These are phyloP conservation scores for Nysson spinosus DNA, from an alignment of 2,888 invertebrate species.

Conservation along the genomic window DNA sequence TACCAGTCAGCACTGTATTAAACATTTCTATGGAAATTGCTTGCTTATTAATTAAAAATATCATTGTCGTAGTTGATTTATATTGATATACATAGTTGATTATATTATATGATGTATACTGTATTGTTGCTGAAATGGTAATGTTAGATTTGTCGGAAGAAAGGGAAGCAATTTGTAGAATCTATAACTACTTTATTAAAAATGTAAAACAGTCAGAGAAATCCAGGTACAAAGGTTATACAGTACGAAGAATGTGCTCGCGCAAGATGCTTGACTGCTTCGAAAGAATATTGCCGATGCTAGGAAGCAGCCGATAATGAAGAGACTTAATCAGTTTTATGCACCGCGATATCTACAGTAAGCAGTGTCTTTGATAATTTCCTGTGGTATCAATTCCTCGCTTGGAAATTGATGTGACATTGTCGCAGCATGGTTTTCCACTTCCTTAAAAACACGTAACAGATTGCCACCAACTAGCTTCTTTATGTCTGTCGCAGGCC, in stretches of 20 bases:
- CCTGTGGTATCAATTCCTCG: slow-evolving; percentile 80
- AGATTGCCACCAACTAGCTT: slow-evolving; percentile 81
- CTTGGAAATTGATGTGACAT: slow-evolving; percentile 77
- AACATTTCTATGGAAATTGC: too few relatives aligned
- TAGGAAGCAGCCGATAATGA: not conserved
- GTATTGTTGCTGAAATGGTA: too few relatives aligned
- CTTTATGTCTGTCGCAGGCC: slow-evolving; percentile 81
- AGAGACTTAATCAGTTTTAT: slow-evolving; percentile 32
- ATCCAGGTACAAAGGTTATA: slow-evolving; percentile 55
- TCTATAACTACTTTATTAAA: slow-evolving; percentile 46
- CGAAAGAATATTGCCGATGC: slow-evolving; percentile 5
- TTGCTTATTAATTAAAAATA: too few relatives aligned
- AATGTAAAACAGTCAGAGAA: slow-evolving; percentile 49
- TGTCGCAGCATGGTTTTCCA: slow-evolving; percentile 73
- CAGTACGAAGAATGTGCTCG: slow-evolving; percentile 8
- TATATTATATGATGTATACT: too few relatives aligned
- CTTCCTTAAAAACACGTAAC: slow-evolving; percentile 80
- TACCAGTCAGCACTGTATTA: too few relatives aligned
- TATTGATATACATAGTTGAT: too few relatives aligned
- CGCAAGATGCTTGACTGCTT: slow-evolving; percentile 2
- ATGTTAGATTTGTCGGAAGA: not conserved
- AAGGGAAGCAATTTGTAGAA: not conserved
- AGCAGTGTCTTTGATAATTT: slow-evolving; percentile 79
- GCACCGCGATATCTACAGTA: slow-evolving; percentile 79
- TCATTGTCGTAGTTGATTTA: too few relatives aligned